Conservation (phyloP, 2,888 invertebrate genomes). For the Idaea aversata region DNA sequence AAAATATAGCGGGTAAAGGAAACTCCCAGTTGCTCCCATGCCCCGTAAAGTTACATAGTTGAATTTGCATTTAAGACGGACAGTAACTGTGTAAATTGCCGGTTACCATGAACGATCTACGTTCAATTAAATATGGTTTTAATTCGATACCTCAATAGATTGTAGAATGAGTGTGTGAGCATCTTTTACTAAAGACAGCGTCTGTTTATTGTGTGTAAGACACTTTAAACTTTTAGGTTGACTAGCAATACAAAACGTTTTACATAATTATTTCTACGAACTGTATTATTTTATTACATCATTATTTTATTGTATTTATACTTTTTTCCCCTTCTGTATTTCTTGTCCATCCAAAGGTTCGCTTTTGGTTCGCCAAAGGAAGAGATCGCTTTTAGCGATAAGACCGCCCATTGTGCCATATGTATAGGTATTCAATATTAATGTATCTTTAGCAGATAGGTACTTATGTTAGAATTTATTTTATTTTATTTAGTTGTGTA, state of each 20-base stretch:
- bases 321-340: no score
- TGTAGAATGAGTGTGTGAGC: not conserved
- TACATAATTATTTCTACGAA: no score
- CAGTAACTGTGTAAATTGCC: constrained; percentile 3
- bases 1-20: constrained; percentile 29
- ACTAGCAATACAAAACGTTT: not conserved
- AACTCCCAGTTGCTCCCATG: constrained; percentile 34
- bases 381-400: no score
- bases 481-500: no score
- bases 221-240: not conserved
- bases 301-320: no score
- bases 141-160: constrained; percentile 1
- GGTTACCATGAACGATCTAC: not conserved
- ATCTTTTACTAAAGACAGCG: not conserved
- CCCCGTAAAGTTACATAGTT: constrained; percentile 23
- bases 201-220: not conserved
- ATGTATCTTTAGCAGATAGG: no score
- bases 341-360: no score
- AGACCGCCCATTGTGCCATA: no score
- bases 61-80: constrained; percentile 21
- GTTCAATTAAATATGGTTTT: not conserved
- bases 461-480: no score
- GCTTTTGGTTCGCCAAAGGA: no score
- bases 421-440: no score
- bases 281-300: no score